Percentiles rank a stretch among this genome's conserved stretches.
Conservation (phyloP, 2,113 vertebrate genomes). For the Burhinus bistriatus region DNA sequence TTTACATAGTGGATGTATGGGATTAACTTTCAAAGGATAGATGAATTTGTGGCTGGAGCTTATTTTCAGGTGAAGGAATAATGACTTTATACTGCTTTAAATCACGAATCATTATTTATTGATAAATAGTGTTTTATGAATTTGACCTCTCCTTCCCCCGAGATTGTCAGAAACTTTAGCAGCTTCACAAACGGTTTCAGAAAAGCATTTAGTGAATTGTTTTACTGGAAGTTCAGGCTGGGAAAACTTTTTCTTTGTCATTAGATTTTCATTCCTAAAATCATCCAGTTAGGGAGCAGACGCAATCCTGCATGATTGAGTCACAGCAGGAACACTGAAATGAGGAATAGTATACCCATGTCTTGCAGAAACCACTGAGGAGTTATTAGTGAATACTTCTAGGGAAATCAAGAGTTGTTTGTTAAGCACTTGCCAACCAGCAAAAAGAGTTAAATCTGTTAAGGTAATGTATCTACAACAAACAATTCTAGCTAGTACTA, state of each 20-base stretch:
- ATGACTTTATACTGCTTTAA: not conserved
- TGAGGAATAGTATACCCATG: not conserved
- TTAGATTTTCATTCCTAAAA: not conserved
- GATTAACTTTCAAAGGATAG: not conserved
- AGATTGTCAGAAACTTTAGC: not conserved
- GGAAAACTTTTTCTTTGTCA: not conserved
- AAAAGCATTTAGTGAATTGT: not conserved
- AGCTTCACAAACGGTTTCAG: not conserved
- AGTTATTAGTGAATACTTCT: not conserved
- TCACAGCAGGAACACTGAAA: not conserved
- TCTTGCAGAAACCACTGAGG: not conserved
- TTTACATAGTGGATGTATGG: not conserved
- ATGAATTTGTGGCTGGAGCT: not conserved
- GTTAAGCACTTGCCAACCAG: not conserved
- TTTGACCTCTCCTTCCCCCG: not conserved
- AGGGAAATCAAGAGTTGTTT: not conserved
- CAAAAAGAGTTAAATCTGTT: not conserved
- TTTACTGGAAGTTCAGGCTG: slow-evolving; percentile 1
- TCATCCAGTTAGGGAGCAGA: not conserved
- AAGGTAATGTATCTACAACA: slow-evolving; percentile 30
- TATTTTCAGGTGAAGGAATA: not conserved
- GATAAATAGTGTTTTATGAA: not conserved
- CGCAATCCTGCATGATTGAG: not conserved
- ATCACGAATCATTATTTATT: not conserved
- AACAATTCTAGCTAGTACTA: not conserved